phyloP scores from a whole-genome alignment of 2,113 vertebrate species.

The Ancistrus triradiatus region DNA sequence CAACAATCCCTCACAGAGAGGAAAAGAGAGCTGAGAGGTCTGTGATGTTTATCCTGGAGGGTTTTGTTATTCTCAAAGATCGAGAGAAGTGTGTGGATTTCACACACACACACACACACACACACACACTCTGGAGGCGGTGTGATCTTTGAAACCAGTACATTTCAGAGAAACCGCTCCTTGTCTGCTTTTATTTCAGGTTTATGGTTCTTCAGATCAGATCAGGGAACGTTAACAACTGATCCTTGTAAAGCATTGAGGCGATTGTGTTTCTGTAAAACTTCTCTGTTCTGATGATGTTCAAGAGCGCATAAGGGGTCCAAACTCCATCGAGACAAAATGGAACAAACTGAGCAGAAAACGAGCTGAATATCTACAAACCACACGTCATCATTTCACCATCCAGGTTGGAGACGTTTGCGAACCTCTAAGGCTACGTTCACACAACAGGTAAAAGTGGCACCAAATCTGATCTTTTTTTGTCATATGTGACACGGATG shows the following conservation, averaged over 20 bases:
- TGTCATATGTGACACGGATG: too few species aligned
- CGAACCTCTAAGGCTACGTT: too few species aligned
- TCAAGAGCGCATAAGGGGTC: not conserved
- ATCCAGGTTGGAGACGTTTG: too few species aligned
- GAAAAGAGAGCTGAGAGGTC: not conserved
- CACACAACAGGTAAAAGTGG: too few species aligned
- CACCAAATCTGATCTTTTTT: too few species aligned
- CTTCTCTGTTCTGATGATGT: too few species aligned
- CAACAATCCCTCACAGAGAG: not conserved
- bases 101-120: slow-evolving; percentile 1
- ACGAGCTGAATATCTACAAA: not conserved
- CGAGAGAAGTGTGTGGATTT: slow-evolving; percentile 1
- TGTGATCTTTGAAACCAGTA: slow-evolving; percentile 12
- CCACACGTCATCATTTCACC: not conserved
- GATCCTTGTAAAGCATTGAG: too few species aligned
- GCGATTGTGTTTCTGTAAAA: too few species aligned
- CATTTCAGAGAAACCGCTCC: slow-evolving; percentile 6
- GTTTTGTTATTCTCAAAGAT: not conserved
- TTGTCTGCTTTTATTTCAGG: not conserved
- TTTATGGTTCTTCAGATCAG: too few species aligned
- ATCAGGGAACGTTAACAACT: too few species aligned
- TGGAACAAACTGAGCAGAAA: too few species aligned
- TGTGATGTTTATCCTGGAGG: slow-evolving; percentile 31
- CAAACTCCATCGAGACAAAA: not conserved
- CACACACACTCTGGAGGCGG: not conserved